A percentile compares a stretch with the other conserved stretches of the same genome.
These are phyloP conservation scores for Grallaria varia DNA, from an alignment of 2,113 vertebrate species.

Conservation along the genomic window DNA sequence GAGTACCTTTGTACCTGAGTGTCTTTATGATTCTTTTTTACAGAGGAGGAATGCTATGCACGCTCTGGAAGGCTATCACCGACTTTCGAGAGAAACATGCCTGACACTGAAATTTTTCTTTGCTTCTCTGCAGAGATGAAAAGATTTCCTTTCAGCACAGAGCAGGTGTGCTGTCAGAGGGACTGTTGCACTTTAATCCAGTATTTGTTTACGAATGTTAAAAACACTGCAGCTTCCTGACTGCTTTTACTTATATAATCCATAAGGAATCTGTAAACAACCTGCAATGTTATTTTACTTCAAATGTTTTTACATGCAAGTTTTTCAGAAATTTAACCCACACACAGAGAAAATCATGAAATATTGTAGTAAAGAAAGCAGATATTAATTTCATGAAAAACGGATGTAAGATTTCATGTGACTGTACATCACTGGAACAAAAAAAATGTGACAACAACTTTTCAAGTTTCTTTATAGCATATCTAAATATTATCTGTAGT, in stretches of 20 bases:
- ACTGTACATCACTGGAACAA: conserved; percentile 74
- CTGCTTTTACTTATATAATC: conserved; percentile 61
- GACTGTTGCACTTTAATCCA: conserved; percentile 86
- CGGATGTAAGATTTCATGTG: conserved; percentile 57
- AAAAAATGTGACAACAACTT: conserved; percentile 76
- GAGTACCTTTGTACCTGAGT: not conserved
- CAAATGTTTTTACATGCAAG: conserved; percentile 57
- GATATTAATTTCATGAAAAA: conserved; percentile 56
- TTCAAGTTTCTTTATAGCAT: conserved; percentile 53
- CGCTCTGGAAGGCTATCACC: conserved; percentile 91
- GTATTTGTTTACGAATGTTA: conserved; percentile 83
- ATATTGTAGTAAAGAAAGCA: conserved; percentile 36
- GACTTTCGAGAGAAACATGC: conserved; percentile 84
- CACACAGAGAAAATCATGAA: not conserved
- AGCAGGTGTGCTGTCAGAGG: conserved; percentile 65
- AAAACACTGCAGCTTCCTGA: conserved; percentile 76
- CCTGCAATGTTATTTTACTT: conserved; percentile 61
- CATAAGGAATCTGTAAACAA: conserved; percentile 51
- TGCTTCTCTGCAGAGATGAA: conserved; percentile 3
- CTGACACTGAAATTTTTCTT: conserved; percentile 65
- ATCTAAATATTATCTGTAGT: conserved; percentile 36
- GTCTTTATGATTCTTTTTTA: not conserved
- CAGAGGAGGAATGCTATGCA: conserved; percentile 94
- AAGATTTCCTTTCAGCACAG: conserved; percentile 44
- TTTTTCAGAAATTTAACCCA: conserved; percentile 45